These are phyloP conservation scores for Pterocles gutturalis DNA, from an alignment of 2,113 vertebrate genomes.

Conservation along the genomic window DNA sequence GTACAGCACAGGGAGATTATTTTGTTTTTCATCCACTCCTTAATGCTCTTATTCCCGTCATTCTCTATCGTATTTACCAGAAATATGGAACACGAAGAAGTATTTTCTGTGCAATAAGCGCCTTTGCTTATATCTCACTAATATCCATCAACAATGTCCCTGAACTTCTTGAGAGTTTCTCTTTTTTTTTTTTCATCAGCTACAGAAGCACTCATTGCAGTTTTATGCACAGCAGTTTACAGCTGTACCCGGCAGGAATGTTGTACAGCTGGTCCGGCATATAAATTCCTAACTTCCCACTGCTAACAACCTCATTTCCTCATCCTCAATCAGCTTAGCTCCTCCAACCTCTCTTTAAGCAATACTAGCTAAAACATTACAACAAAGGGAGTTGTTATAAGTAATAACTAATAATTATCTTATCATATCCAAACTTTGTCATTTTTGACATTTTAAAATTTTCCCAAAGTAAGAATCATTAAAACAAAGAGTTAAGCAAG, in stretches of 20 bases:
- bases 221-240: neutral
- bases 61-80: neutral
- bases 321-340: neutral
- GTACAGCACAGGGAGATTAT: neutral
- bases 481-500: neutral
- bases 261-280: neutral
- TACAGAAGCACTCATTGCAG: neutral
- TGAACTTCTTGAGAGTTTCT: neutral
- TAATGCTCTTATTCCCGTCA: neutral
- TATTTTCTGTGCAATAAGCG: neutral
- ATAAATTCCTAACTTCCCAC: neutral
- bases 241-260: neutral
- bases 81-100: neutral
- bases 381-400: neutral
- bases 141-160: neutral
- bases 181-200: neutral
- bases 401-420: neutral
- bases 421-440: neutral
- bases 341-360: neutral
- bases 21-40: neutral
- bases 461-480: neutral
- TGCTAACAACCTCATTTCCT: neutral
- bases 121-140: neutral
- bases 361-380: neutral
- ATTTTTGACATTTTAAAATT: neutral